These are phyloP conservation scores for Drosophila villosipedis DNA, from an alignment of 2,888 invertebrate species.

Conservation along the genomic window DNA sequence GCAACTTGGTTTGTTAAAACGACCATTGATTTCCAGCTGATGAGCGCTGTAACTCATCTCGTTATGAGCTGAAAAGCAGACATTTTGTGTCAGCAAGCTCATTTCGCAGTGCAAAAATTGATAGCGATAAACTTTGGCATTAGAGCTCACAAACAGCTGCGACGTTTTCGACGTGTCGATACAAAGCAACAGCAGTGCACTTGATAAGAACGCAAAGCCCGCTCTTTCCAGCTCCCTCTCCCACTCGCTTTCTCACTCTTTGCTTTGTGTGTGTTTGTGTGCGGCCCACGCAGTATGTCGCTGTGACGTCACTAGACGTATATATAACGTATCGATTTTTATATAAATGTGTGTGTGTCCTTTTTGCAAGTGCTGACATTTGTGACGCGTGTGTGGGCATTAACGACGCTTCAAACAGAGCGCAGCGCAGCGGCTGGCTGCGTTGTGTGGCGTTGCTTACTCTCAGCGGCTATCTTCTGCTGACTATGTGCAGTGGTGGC, in stretches of 20 bases:
- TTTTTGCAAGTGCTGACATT: constrained; percentile 24
- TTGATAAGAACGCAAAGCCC: constrained; percentile 30
- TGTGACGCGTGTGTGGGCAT: constrained; percentile 38
- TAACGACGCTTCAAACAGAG: constrained; percentile 25
- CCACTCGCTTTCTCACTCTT: background rate
- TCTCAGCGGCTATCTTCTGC: background rate
- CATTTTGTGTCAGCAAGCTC: background rate
- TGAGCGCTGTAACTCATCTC: background rate
- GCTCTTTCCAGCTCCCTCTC: background rate
- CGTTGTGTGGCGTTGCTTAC: constrained; percentile 2
- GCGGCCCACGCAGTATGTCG: constrained; percentile 46
- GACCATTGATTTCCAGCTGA: background rate
- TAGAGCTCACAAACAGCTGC: constrained; percentile 11
- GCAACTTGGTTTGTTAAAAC: background rate
- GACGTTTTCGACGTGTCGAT: background rate
- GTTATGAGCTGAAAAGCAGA: background rate
- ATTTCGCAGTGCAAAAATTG: constrained; percentile 13
- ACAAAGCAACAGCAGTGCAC: background rate
- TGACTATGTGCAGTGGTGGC: background rate
- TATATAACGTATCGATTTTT: constrained; percentile 58
- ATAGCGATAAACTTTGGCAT: constrained; percentile 39
- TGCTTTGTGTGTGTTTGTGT: background rate
- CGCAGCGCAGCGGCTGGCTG: constrained; percentile 23
- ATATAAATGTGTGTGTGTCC: constrained; percentile 39
- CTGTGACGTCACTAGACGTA: constrained; percentile 58